These are phyloP conservation scores for Podargus strigoides DNA, from an alignment of 2,797 vertebrate species.

Conservation along the genomic window DNA sequence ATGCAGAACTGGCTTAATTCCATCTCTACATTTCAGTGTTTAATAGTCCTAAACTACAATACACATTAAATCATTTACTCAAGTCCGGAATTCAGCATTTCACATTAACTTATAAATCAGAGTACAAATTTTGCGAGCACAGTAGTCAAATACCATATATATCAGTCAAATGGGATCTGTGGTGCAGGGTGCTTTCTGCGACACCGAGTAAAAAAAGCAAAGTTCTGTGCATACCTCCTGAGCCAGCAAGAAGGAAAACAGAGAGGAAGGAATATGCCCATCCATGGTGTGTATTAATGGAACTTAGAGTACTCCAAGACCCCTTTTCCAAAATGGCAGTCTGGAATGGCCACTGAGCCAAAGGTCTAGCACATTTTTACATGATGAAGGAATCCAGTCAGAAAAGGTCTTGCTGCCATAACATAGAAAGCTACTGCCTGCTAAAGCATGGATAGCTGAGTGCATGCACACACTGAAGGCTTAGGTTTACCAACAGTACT, in stretches of 20 bases:
- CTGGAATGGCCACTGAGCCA: not conserved
- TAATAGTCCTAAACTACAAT: not conserved
- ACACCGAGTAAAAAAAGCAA: not conserved
- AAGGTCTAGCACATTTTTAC: not conserved
- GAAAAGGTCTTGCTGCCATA: not conserved
- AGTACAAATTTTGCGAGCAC: not conserved
- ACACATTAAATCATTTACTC: not conserved
- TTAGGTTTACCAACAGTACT: not conserved
- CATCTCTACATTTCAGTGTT: not conserved
- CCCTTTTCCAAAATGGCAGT: not conserved
- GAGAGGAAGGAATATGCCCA: not conserved
- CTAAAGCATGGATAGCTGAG: not conserved
- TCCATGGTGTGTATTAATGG: not conserved
- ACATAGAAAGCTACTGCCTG: not conserved
- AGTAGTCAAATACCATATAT: not conserved
- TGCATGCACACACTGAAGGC: not conserved
- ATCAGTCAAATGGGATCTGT: not conserved
- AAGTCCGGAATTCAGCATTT: not conserved
- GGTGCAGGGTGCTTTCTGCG: not conserved
- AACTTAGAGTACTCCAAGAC: not conserved
- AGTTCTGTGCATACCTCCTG: not conserved
- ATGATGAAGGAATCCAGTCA: not conserved
- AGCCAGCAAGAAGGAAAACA: accelerated
- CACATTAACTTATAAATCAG: not conserved
- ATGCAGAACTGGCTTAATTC: not conserved